Percentiles rank a stretch among this genome's conserved stretches.
These are phyloP conservation scores for Syngnathus rostellatus DNA, from an alignment of 2,797 vertebrate genomes.

Conservation along the genomic window DNA sequence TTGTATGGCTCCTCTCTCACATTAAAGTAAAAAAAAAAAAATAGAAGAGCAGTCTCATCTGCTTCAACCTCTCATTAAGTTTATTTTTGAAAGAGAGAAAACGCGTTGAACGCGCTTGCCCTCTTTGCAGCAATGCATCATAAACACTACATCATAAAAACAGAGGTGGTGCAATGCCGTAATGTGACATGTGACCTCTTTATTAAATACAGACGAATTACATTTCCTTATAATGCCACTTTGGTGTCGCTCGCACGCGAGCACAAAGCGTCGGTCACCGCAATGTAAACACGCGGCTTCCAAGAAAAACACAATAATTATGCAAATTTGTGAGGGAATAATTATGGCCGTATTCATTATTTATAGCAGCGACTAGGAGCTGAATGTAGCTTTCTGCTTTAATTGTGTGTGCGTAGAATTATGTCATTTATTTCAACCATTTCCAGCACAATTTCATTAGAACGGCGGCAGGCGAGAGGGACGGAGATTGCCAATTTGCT, in stretches of 20 bases:
- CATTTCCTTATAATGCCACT: slow-evolving; percentile 57
- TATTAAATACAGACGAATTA: slow-evolving; percentile 64
- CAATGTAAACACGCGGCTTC: slow-evolving; percentile 68
- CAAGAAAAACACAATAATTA: slow-evolving; percentile 69
- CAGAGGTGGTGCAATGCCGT: slow-evolving; percentile 38
- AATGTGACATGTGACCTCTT: slow-evolving; percentile 51
- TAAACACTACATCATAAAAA: slow-evolving; percentile 41
- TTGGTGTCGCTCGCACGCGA: slow-evolving; percentile 50
- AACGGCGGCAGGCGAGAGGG: slow-evolving; percentile 65
- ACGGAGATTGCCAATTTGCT: slow-evolving; percentile 72
- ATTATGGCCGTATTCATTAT: slow-evolving; percentile 75
- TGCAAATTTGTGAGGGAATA: slow-evolving; percentile 73
- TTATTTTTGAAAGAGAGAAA: neutral
- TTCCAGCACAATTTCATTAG: slow-evolving; percentile 69
- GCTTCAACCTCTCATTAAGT: neutral
- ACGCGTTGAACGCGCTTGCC: slow-evolving; percentile 1
- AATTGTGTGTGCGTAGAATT: slow-evolving; percentile 72
- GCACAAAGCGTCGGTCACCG: slow-evolving; percentile 47
- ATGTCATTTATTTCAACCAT: slow-evolving; percentile 72
- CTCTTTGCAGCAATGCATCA: slow-evolving; percentile 24
- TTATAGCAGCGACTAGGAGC: slow-evolving; percentile 73
- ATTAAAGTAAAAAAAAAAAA: neutral
- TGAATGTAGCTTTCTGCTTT: slow-evolving; percentile 68
- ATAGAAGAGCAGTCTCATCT: neutral
- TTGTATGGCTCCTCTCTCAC: neutral